phyloP scores from a whole-genome alignment of 2,888 invertebrate species.

The Leptothorax acervorum region DNA sequence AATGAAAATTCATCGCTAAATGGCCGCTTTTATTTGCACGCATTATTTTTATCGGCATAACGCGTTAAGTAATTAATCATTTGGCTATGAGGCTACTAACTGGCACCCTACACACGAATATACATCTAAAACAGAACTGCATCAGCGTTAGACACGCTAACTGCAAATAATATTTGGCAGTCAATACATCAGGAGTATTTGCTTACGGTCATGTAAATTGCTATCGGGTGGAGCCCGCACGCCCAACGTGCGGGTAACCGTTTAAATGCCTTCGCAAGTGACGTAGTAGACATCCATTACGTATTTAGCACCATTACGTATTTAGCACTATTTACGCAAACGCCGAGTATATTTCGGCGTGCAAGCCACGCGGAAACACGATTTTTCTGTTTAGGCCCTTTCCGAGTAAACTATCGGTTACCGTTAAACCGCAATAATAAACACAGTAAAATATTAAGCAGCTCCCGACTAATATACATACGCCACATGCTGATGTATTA shows the following conservation, averaged over 20 bases:
- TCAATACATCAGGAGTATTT: constrained; percentile 65
- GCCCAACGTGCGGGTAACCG: constrained; percentile 50
- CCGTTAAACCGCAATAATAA: constrained; percentile 43
- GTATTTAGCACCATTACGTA: constrained; percentile 36
- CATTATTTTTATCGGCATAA: constrained; percentile 46
- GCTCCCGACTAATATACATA: constrained; percentile 47
- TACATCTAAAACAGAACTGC: constrained; percentile 29
- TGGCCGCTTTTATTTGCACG: constrained; percentile 43
- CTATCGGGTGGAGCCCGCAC: constrained; percentile 28
- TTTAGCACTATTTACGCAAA: constrained; percentile 20
- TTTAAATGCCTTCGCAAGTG: constrained; percentile 42
- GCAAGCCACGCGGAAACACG: constrained; percentile 6
- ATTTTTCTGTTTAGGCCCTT: constrained; percentile 54
- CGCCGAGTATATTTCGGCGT: neutral
- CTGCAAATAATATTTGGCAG: constrained; percentile 70
- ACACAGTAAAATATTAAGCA: constrained; percentile 59
- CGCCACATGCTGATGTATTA: constrained; percentile 48
- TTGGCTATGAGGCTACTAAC: constrained; percentile 39
- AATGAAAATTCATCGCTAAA: constrained; percentile 51
- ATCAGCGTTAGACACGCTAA: constrained; percentile 34
- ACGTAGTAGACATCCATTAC: constrained; percentile 58
- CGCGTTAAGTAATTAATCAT: constrained; percentile 66
- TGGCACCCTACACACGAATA: constrained; percentile 9
- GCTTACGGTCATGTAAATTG: constrained; percentile 67
- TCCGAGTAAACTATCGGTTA: constrained; percentile 20